Conservation (phyloP, 2,888 invertebrate genomes). For the Meiosimyza platycephala region DNA sequence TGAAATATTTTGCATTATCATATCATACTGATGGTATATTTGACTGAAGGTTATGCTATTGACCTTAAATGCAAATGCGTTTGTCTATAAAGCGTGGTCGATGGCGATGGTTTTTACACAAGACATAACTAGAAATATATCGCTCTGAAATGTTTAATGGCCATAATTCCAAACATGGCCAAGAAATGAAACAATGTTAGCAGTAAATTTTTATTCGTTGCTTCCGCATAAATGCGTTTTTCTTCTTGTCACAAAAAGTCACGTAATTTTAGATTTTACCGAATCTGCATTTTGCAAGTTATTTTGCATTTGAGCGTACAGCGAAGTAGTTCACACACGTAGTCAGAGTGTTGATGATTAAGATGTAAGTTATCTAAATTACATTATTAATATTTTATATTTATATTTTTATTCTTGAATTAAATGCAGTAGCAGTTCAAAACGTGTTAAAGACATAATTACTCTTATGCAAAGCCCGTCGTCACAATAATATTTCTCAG, state of each 20-base stretch:
- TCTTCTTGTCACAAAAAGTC: neutral
- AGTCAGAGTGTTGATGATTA: no score
- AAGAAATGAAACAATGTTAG: constrained; percentile 1
- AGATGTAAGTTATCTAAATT: no score
- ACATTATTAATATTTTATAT: no score
- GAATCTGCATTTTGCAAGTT: neutral
- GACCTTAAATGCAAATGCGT: constrained; percentile 60
- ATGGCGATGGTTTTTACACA: constrained; percentile 4
- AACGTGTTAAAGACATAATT: no score
- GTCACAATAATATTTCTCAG: no score
- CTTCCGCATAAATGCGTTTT: constrained; percentile 36
- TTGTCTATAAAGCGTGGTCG: constrained; percentile 26
- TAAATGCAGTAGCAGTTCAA: no score
- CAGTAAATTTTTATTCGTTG: neutral
- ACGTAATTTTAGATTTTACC: neutral
- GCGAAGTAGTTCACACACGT: neutral
- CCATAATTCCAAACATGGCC: neutral
- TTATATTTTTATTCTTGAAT: no score
- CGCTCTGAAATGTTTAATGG: neutral
- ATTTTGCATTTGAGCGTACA: neutral
- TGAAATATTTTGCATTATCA: neutral
- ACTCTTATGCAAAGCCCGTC: no score
- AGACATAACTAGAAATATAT: neutral
- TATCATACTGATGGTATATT: neutral
- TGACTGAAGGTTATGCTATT: constrained; percentile 50